phyloP scores from a whole-genome alignment of 2,113 vertebrate species.

The Numenius arquata region DNA sequence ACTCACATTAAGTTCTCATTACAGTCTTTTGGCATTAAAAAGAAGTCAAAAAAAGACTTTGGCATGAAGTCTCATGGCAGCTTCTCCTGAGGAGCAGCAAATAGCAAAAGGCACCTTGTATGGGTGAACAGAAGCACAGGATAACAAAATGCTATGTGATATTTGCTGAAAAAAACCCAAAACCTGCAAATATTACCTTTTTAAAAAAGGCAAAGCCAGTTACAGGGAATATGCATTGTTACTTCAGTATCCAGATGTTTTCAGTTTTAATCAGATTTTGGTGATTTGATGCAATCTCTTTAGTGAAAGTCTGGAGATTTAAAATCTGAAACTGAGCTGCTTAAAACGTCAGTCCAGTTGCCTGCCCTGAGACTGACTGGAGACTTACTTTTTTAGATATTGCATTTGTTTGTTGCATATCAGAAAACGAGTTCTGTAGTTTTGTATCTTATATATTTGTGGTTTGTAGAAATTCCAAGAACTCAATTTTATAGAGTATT shows the following conservation, averaged over 20 bases:
- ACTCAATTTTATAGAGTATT: background rate
- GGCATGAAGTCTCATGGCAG: background rate
- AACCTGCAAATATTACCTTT: background rate
- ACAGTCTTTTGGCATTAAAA: background rate
- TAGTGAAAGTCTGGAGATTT: background rate
- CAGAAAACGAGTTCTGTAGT: background rate
- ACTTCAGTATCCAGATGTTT: background rate
- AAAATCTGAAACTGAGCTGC: slow-evolving; percentile 13
- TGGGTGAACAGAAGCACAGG: background rate
- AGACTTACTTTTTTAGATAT: background rate
- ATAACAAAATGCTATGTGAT: background rate
- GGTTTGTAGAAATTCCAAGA: background rate
- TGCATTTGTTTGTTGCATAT: background rate
- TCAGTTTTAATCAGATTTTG: slow-evolving; percentile 36
- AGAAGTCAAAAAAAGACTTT: too few relatives aligned
- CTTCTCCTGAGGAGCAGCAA: background rate
- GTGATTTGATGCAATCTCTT: background rate
- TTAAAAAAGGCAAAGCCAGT: background rate
- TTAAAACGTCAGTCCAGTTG: background rate
- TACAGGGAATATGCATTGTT: background rate
- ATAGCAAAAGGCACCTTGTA: background rate
- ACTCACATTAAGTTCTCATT: background rate
- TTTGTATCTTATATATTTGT: background rate
- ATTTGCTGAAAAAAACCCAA: background rate
- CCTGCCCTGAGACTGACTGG: background rate